Evolutionary conservation across 2,113 vertebrate genomes (phyloP).

Genomic region (Marmota monax): DNA sequence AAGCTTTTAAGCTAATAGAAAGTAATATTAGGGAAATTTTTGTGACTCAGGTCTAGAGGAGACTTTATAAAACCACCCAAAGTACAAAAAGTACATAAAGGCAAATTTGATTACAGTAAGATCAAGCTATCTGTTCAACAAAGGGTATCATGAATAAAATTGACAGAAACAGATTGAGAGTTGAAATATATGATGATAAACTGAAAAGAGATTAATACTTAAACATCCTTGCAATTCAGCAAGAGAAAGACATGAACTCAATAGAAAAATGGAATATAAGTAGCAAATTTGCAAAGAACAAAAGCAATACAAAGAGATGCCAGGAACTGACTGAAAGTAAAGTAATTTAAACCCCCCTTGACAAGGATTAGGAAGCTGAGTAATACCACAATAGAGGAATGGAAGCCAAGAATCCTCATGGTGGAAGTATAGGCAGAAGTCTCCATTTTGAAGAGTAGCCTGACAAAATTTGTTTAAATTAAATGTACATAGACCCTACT

Average conservation of each 20-base stretch:
- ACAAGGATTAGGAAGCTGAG: not conserved
- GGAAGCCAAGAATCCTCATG: not conserved
- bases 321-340: not conserved
- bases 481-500: fast-evolving
- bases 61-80: slow-evolving; percentile 5
- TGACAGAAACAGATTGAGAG: not conserved
- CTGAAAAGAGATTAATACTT: not conserved
- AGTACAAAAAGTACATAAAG: not conserved
- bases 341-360: too few species aligned
- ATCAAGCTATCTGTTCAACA: not conserved
- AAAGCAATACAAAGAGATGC: not conserved
- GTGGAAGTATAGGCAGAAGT: not conserved
- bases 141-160: not conserved
- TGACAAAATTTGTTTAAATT: not conserved
- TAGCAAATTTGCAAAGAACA: not conserved
- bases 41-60: not conserved
- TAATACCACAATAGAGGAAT: not conserved
- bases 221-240: not conserved
- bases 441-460: not conserved
- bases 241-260: not conserved
- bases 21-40: not conserved
- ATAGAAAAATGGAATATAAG: not conserved
- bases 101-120: not conserved
- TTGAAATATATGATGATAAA: not conserved
- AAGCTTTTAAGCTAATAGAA: slow-evolving; percentile 16